Conservation (phyloP, 1,140 invertebrate species). For the Drosophila bocqueti region DNA sequence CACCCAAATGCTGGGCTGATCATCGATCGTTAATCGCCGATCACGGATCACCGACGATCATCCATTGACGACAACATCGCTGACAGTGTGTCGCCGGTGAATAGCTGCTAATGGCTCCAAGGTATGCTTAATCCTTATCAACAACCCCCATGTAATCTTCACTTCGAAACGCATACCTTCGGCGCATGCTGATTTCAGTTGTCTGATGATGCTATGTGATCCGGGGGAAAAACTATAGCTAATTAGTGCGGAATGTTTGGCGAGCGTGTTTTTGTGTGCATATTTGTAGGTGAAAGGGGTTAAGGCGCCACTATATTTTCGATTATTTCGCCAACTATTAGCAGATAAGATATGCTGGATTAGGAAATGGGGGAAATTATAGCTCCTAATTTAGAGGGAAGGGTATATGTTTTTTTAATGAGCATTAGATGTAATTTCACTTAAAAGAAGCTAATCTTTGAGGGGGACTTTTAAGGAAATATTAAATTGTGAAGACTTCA, state of each 20-base stretch:
- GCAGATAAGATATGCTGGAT: constrained; percentile 32
- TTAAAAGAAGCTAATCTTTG: too few relatives aligned
- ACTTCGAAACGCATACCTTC: constrained; percentile 32
- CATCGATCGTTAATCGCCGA: constrained; percentile 16
- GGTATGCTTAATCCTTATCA: constrained; percentile 48
- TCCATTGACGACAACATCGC: constrained; percentile 44
- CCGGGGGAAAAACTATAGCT: constrained; percentile 22
- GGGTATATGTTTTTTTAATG: not conserved
- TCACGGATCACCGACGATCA: constrained; percentile 26
- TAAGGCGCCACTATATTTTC: constrained; percentile 34
- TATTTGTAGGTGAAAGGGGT: constrained; percentile 51
- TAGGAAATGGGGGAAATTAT: not conserved
- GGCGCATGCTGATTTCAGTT: constrained; percentile 39
- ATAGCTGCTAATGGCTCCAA: constrained; percentile 39
- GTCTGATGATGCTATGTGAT: constrained; percentile 20
- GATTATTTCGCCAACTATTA: constrained; percentile 20
- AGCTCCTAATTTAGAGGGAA: too few relatives aligned
- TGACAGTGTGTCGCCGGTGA: constrained; percentile 31
- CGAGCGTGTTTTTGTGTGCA: constrained; percentile 35
- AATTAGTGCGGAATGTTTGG: constrained; percentile 52
- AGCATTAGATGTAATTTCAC: not conserved
- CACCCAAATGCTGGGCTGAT: constrained; percentile 26
- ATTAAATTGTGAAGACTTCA: too few relatives aligned
- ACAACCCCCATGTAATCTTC: constrained; percentile 46
- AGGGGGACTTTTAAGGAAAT: too few relatives aligned